phyloP scores from a whole-genome alignment of 2,888 invertebrate species.

The Pristionchus japonicus region DNA sequence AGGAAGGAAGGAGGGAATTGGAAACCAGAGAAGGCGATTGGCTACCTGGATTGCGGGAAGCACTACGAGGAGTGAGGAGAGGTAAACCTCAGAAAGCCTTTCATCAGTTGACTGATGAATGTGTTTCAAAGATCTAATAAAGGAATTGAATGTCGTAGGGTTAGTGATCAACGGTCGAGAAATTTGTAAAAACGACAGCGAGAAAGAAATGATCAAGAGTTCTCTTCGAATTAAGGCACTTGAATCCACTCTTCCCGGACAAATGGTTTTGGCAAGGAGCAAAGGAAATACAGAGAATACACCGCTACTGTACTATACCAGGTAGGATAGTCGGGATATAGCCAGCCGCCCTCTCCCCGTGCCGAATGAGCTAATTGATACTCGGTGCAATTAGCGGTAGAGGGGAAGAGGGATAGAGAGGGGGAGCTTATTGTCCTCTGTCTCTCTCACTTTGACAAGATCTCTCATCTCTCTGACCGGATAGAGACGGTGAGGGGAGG shows the following conservation, averaged over 20 bases:
- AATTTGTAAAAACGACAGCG: too few species aligned
- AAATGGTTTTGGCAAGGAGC: too few species aligned
- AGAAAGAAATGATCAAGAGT: too few species aligned
- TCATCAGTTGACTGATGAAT: background rate
- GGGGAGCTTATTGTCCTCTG: conserved; percentile 18
- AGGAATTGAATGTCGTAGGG: background rate
- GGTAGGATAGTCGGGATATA: background rate
- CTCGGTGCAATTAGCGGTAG: conserved; percentile 3
- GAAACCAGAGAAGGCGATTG: background rate
- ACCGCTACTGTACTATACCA: background rate
- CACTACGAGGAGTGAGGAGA: background rate
- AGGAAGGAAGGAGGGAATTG: background rate
- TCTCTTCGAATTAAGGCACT: too few species aligned
- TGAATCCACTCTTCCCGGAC: too few species aligned
- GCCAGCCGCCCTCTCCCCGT: background rate
- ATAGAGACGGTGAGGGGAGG: background rate
- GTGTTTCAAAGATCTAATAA: background rate
- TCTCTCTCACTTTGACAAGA: background rate
- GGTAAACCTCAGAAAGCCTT: background rate
- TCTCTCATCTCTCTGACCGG: too few species aligned
- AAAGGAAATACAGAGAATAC: background rate
- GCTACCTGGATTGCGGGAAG: background rate
- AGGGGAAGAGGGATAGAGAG: background rate
- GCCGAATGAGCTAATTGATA: conserved; percentile 33
- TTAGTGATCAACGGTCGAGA: too few species aligned